Base-by-base conservation (phyloP, 2,797 vertebrate species). In the Poeciliopsis presidionis region DNA sequence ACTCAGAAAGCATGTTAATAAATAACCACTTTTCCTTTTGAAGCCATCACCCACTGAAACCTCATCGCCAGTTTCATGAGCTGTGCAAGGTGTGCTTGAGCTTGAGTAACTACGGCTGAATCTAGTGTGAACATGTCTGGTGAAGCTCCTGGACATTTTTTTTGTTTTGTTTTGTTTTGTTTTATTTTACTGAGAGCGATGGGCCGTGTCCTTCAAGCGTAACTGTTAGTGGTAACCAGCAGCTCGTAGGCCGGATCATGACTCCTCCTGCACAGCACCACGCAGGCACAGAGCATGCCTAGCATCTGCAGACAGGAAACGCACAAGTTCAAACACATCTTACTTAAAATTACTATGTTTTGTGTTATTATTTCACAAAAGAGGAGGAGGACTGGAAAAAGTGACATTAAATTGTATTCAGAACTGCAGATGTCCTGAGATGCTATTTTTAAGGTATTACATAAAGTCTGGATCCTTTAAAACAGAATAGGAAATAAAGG, bases 251-350 rank as follows among this genome's bases (percentile, higher is more conserved):
- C 97, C 45, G 98, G 98, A 82, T 99, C 98, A 69, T 97, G 96
- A 90, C 96, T 97, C 94, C 97, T 96, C 93, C 98, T 96, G 94
- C 97, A 99, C 86, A 99, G 88, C 77, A 99, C 98, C 78, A 99
- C 94, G 74, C 97, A 99, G 71, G 98, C 98, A 84, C 98, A 99
- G 81, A 99, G 93, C 98, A 99, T 99, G 81, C 98, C 98, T 94
- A 99, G 95, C 93, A 99, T 97, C 98, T 99, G 86, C 65, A 88
- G 33, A 63, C 5, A 75, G 30, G 87, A 65, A 72, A 51, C 43
- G 74, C 8, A 79, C 14, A 36, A 39, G 82, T 47, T 67, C 3
- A 6, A 36, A 3, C 25, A 72, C 18, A 18, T 47, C 22, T 28
- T 67, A 51, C 65, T 39, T 39, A 13, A 13, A 63, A 33, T 20